Evolutionary conservation across 2,797 vertebrate species (phyloP).

Genomic region (Xyrichtys novacula): DNA sequence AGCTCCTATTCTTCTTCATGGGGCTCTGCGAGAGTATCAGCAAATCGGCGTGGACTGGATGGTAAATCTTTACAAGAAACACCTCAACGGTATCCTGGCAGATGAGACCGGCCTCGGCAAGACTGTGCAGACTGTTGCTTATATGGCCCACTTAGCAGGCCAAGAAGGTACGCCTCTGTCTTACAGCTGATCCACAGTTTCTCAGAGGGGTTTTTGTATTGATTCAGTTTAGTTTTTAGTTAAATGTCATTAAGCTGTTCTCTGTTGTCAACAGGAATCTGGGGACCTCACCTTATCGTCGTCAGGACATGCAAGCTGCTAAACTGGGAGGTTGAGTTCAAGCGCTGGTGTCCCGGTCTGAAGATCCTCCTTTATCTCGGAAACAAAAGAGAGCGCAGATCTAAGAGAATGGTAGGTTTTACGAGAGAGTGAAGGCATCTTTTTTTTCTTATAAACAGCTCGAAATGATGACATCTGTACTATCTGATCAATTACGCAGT

Average conservation of each 20-base stretch:
- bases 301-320: constrained; percentile 94
- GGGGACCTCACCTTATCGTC: constrained; percentile 98
- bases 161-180: constrained; percentile 85
- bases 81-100: constrained; percentile 93
- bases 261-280: constrained; percentile 86
- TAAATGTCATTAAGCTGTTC: background rate
- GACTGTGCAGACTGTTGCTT: constrained; percentile 93
- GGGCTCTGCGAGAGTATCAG: constrained; percentile 92
- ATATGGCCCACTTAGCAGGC: constrained; percentile 92
- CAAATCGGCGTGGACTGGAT: constrained; percentile 95
- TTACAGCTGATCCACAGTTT: background rate
- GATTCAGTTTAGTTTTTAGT: background rate
- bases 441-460: background rate
- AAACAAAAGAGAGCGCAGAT: constrained; percentile 89
- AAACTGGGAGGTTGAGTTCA: constrained; percentile 97
- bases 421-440: no score
- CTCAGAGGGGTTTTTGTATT: background rate
- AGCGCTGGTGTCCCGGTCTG: constrained; percentile 97
- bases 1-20: constrained; percentile 87
- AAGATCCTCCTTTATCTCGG: constrained; percentile 96
- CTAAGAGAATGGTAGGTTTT: constrained; percentile 90
- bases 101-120: constrained; percentile 95
- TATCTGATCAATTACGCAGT: constrained; percentile 71
- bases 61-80: constrained; percentile 90
- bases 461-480: background rate